Base-by-base conservation (phyloP, 2,797 vertebrate species). In the Argyrosomus regius region DNA sequence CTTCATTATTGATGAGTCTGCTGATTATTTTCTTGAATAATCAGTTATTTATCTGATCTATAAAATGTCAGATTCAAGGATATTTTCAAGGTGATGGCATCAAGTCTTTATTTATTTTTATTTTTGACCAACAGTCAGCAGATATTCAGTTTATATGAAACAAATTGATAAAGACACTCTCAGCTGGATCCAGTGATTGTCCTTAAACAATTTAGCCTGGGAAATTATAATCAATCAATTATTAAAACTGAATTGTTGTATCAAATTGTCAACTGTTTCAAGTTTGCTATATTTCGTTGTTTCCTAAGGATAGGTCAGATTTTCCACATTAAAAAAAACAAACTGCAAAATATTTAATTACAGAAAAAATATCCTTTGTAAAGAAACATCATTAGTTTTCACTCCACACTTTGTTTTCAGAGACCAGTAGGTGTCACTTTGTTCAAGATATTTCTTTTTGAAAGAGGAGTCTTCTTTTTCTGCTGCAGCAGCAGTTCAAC, bases 401-500 rank as follows among this genome's bases (percentile, higher is more conserved):
- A 53, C 35, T n/a, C 1, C 0, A 54, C n/a, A 41, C 1, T 48
- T 18, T 59, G 1, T 26, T 70, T 58, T 31, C 22, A 39, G 57
- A 57, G 49, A 0, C 43, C n/a, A 58, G 48, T 18, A 8, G 35
- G 22, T 53, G 69, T 43, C 53, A 49, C 72, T 70, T 72, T 57
- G 24, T 35, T 61, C 41, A 35, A 66, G 58, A 65, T 43, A 6
- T 43, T 57, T 69, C 18, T 49, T 45, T 50, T 41, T 35, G 46
- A 79, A 73, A 49, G 14, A 46, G 46, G 43, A 52, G 39, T 7
- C 1, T 18, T 59, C 11, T 9, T 64, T 46, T 65, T 6, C 49
- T 63, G 57, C 66, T 43, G 62, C 67, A 77, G 75, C 61, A 70
- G 6, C 52, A 18, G 20, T 52, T 77, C 66, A 68, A 62, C 74